Evolutionary conservation across 1,140 invertebrate species (phyloP).

Genomic region (Yoshiicerus persimilis): DNA sequence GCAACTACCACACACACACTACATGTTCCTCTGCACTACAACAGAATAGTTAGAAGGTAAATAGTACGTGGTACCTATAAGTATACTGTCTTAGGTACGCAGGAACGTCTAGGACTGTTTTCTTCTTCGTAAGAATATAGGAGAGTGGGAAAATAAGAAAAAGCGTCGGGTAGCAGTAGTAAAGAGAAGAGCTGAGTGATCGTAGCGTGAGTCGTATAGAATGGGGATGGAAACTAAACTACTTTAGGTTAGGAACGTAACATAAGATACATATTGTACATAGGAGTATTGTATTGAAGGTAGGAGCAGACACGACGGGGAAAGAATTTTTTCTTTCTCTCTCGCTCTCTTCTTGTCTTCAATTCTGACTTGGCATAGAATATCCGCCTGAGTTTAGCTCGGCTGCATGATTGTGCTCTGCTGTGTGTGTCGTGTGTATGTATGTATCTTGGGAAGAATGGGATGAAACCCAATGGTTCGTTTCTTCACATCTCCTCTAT

Average conservation of each 20-base stretch:
- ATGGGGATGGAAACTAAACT: slow-evolving; percentile 7
- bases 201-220: background rate
- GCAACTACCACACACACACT: background rate
- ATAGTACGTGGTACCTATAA: too few species aligned
- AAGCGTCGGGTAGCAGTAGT: background rate
- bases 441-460: too few species aligned
- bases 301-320: background rate
- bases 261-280: background rate
- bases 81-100: too few species aligned
- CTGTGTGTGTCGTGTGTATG: too few species aligned
- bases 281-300: background rate
- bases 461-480: background rate
- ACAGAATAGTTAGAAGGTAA: too few species aligned
- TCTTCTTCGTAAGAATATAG: too few species aligned
- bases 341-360: background rate
- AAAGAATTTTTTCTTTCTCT: slow-evolving; percentile 7
- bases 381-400: background rate
- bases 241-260: background rate
- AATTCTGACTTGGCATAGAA: slow-evolving; percentile 2
- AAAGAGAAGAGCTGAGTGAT: background rate
- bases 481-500: background rate
- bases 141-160: background rate
- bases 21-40: background rate
- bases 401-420: background rate
- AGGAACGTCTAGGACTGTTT: background rate